Evolutionary conservation across 1,140 invertebrate species (phyloP).

Genomic region (Mya arenaria): DNA sequence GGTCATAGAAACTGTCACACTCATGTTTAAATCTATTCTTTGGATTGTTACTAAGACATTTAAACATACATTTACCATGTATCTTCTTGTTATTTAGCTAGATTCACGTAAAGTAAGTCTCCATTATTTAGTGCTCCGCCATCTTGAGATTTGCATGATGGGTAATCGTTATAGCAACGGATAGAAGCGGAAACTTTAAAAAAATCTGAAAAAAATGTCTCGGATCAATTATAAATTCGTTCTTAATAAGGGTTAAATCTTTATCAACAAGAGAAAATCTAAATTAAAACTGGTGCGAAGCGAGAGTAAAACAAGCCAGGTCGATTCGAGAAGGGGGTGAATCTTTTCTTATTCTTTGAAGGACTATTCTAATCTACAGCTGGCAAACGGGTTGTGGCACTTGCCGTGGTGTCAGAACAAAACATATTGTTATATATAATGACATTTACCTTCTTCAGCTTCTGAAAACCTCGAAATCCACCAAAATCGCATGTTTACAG

Average conservation of each 20-base stretch:
- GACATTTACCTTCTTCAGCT: constrained; percentile 23
- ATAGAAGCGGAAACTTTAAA: constrained; percentile 13
- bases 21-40: constrained; percentile 2
- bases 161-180: constrained; percentile 4
- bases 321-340: constrained; percentile 11
- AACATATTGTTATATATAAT: not conserved
- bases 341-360: constrained; percentile 15
- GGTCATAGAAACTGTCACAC: constrained; percentile 1
- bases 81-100: constrained; percentile 10
- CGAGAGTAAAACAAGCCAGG: not conserved
- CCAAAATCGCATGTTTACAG: constrained; percentile 25
- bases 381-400: constrained; percentile 17
- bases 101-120: constrained; percentile 14
- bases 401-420: constrained; percentile 22
- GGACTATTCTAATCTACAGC: constrained; percentile 8
- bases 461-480: constrained; percentile 20
- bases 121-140: not conserved
- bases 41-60: constrained; percentile 11
- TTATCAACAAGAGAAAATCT: not conserved
- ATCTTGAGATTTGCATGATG: not conserved
- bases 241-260: not conserved
- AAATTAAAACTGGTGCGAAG: not conserved
- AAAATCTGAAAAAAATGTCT: not conserved
- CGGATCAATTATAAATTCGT: not conserved
- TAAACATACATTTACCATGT: not conserved